phyloP scores from a whole-genome alignment of 2,888 invertebrate species.

The Corythucha ciliata region DNA sequence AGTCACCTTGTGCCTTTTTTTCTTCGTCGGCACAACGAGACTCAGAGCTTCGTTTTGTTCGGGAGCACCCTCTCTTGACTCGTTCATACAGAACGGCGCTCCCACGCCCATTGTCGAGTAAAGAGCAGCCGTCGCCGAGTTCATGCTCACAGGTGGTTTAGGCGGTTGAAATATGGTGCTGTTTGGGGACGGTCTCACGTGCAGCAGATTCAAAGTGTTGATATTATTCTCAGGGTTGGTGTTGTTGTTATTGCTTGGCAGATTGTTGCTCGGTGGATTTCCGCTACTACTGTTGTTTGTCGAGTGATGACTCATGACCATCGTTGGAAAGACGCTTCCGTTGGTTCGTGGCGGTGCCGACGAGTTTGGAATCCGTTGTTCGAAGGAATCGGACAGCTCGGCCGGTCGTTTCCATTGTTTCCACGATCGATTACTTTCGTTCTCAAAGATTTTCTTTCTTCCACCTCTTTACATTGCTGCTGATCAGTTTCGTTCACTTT shows the following conservation, averaged over 20 bases:
- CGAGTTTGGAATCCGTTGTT: slow-evolving; percentile 28
- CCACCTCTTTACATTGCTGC: slow-evolving; percentile 72
- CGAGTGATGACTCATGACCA: slow-evolving; percentile 42
- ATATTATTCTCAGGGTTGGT: slow-evolving; percentile 46
- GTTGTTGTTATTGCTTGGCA: slow-evolving; percentile 32
- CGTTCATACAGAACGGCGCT: slow-evolving; percentile 51
- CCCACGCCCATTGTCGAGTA: slow-evolving; percentile 54
- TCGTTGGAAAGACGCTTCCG: slow-evolving; percentile 39
- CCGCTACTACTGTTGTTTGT: slow-evolving; percentile 36
- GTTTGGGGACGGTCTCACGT: slow-evolving; percentile 59
- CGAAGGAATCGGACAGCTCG: slow-evolving; percentile 26
- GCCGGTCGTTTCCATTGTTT: slow-evolving; percentile 31
- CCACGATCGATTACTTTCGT: slow-evolving; percentile 62
- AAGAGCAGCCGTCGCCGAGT: slow-evolving; percentile 45
- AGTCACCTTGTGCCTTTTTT: slow-evolving; percentile 92
- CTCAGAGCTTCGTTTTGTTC: slow-evolving; percentile 92
- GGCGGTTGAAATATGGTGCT: slow-evolving; percentile 74
- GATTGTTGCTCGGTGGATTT: slow-evolving; percentile 27
- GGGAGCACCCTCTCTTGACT: slow-evolving; percentile 49
- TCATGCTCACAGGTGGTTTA: slow-evolving; percentile 55
- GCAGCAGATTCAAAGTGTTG: slow-evolving; percentile 51
- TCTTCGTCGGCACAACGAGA: slow-evolving; percentile 88
- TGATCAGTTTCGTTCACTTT: slow-evolving; percentile 76
- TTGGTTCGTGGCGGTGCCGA: slow-evolving; percentile 47
- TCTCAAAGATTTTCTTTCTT: slow-evolving; percentile 75